Percentiles rank a stretch among this genome's conserved stretches.
Conservation (phyloP, 2,888 invertebrate species). For the Tipula confusa region DNA sequence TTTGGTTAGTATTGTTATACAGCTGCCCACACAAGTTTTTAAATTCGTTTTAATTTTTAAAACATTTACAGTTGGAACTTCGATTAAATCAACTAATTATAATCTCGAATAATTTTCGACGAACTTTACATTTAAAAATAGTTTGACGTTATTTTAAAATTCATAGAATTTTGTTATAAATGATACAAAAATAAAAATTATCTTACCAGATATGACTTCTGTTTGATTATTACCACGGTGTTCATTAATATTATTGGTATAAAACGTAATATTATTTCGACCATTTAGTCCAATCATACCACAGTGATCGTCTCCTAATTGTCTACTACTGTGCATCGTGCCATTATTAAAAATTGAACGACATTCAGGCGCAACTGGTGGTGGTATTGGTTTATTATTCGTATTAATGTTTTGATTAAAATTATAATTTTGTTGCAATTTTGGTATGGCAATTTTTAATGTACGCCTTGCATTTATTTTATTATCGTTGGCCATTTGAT, state of each 20-base stretch:
- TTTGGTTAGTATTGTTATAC: too few species aligned
- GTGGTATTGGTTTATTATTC: background rate
- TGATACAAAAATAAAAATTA: background rate
- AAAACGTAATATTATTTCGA: background rate
- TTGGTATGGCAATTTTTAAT: conserved; percentile 21
- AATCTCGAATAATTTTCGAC: too few species aligned
- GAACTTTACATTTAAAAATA: too few species aligned
- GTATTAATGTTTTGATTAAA: background rate
- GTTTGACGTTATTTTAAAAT: too few species aligned
- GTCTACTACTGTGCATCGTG: background rate
- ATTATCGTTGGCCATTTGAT: conserved; percentile 3
- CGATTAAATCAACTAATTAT: too few species aligned
- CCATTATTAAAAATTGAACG: background rate
- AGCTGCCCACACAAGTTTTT: too few species aligned
- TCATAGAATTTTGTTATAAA: too few species aligned
- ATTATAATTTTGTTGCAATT: background rate
- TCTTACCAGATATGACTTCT: background rate
- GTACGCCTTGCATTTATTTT: conserved; percentile 28
- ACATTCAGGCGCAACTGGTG: background rate
- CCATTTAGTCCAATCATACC: background rate
- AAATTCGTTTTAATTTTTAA: too few species aligned
- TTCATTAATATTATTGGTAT: background rate
- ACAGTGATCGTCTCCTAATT: background rate
- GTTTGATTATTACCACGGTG: background rate
- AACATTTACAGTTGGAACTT: too few species aligned